Conservation (phyloP, 2,113 vertebrate species). For the Pongo abelii region DNA sequence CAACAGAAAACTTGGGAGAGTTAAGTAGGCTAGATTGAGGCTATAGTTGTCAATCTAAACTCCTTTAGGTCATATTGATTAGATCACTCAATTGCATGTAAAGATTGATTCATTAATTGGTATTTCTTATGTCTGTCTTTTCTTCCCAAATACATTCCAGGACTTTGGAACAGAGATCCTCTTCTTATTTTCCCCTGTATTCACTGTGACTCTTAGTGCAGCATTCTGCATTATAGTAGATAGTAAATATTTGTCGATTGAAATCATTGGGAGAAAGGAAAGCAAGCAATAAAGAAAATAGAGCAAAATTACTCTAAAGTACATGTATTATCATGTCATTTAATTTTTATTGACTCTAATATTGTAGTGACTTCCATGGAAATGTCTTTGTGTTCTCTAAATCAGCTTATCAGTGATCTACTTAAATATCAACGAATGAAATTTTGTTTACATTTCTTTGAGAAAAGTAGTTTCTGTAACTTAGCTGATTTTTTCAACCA, state of each 20-base stretch:
- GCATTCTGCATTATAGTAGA: not conserved
- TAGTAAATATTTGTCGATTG: slow-evolving; percentile 23
- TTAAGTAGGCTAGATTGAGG: not conserved
- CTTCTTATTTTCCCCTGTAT: not conserved
- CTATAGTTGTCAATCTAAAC: not conserved
- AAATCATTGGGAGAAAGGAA: slow-evolving; percentile 1
- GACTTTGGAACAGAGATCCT: not conserved
- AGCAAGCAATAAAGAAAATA: not conserved
- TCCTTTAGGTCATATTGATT: not conserved
- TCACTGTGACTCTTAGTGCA: not conserved
- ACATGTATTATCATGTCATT: not conserved
- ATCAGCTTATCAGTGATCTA: not conserved
- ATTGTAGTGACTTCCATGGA: not conserved
- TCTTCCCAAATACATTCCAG: not conserved
- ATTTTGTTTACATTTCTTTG: slow-evolving; percentile 27
- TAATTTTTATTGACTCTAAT: not conserved
- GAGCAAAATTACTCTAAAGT: not conserved
- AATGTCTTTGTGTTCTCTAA: slow-evolving; percentile 18
- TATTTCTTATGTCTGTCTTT: not conserved
- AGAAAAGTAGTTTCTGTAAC: not conserved
- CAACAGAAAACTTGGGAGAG: not conserved
- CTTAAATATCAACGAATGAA: slow-evolving; percentile 11
- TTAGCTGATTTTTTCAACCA: not conserved
- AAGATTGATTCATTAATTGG: not conserved
- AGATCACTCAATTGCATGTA: not conserved